These are phyloP conservation scores for Cardiocondyla obscurior DNA, from an alignment of 1,140 invertebrate genomes.

Conservation along the genomic window DNA sequence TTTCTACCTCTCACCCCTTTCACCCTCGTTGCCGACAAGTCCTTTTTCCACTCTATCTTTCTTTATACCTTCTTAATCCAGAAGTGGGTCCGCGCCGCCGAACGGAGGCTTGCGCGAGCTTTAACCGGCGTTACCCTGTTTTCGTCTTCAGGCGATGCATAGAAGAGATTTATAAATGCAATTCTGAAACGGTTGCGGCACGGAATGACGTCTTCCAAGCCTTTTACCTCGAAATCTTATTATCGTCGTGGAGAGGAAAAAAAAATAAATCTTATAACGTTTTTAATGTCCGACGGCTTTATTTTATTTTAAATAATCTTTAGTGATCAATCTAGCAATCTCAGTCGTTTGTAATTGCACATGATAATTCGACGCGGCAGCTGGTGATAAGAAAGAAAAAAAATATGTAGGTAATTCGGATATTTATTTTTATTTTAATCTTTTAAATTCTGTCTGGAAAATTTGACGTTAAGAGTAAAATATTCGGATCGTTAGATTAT, in stretches of 20 bases:
- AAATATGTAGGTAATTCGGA: neutral
- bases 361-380: no score
- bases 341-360: neutral
- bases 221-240: conserved; percentile 21
- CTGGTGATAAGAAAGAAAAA: no score
- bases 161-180: conserved; percentile 46
- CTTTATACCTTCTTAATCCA: conserved; percentile 66
- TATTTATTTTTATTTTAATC: neutral
- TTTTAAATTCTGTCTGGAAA: no score
- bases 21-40: neutral
- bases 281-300: neutral
- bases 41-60: conserved; percentile 61
- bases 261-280: neutral
- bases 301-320: neutral
- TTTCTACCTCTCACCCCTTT: conserved; percentile 30
- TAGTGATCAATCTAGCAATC: no score
- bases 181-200: conserved; percentile 40
- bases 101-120: conserved; percentile 41
- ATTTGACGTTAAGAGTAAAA: no score
- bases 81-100: conserved; percentile 32
- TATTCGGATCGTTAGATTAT: no score
- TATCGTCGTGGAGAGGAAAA: neutral
- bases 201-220: conserved; percentile 21
- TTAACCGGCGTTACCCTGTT: conserved; percentile 43
- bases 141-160: conserved; percentile 15